A percentile compares a stretch with the other conserved stretches of the same genome.
Evolutionary conservation across 2,888 invertebrate species (phyloP).

Genomic region (Calephelis perditalis): DNA sequence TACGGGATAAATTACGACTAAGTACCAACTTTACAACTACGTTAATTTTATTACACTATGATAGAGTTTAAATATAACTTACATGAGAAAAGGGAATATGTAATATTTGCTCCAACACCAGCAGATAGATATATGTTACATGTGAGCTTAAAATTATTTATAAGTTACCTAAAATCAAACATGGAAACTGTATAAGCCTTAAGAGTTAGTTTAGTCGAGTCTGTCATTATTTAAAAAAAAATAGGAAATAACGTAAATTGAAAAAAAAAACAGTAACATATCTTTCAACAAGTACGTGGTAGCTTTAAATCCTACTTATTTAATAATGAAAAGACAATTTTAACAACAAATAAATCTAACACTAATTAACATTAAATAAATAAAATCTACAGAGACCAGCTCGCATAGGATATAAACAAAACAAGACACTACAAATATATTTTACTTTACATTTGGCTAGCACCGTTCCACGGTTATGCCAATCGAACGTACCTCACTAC

Average conservation of each 20-base stretch:
- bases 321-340: not conserved
- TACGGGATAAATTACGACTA: conserved; percentile 56
- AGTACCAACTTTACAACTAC: conserved; percentile 24
- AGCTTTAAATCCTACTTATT: too few relatives aligned
- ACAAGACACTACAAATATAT: conserved; percentile 6
- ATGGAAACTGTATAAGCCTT: not conserved
- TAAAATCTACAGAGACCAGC: conserved; percentile 13
- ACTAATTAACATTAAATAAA: conserved; percentile 7
- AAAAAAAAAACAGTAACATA: too few relatives aligned
- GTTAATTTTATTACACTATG: conserved; percentile 21
- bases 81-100: conserved; percentile 1
- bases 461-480: conserved; percentile 32
- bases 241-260: too few relatives aligned
- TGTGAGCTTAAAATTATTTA: not conserved
- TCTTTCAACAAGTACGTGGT: too few relatives aligned
- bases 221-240: not conserved
- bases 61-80: conserved; percentile 7
- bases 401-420: conserved; percentile 8
- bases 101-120: conserved; percentile 59
- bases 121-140: conserved; percentile 39
- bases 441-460: conserved; percentile 34
- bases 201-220: not conserved
- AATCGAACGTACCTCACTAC: conserved; percentile 62
- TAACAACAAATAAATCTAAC: conserved; percentile 3
- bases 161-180: not conserved